Base-by-base conservation (phyloP, 2,888 invertebrate species). In the Proisotoma minuta region DNA sequence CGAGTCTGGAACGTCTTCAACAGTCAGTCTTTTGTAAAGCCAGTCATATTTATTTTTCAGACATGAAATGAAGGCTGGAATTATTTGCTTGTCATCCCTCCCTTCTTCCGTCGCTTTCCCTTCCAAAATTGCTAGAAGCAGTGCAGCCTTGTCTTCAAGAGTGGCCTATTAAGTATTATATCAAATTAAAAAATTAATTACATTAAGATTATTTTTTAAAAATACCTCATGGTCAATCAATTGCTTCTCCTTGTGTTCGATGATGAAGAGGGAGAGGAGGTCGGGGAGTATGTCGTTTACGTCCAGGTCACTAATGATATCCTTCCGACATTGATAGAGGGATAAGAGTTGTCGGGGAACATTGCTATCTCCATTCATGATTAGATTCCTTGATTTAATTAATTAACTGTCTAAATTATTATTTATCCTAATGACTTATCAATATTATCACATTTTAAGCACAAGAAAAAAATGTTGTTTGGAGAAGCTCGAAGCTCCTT, bases 281-380 rank as follows among this genome's bases (percentile, higher is more conserved):
- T 79, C 77, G 62, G 81, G 81, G n/a, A 81, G 74, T 43, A 83
- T 79, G 74, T 78, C 79, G 8, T 74, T 76, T 8, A 82, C 79
- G 62, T 82, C 81, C 65, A 83, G 75, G 75, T 82, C 82, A 39
- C 76, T 75, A 56, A 81, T 77, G 65, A 83, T 80, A 34, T 78
- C 79, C 51, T 78, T 77, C 73, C 57, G 61, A 26, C 24, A 63
- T 29, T 43, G 57, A 2, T 50, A 24, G 20, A 66, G 23, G 29
- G 48, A 8, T 15, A 8, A 20, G n/a, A 59, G 22, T 26, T 65
- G 61, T 23, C 65, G 27, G 20, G 48, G 59, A 18, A 63, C 29
- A 56, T 61, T 58, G 27, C 59, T 51, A 23, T 57, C 63, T 1
- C 40, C 63, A 12, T 29, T 5, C 8, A 27, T 57, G n/a, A n/a